phyloP scores from a whole-genome alignment of 1,140 invertebrate species.

The Acromyrmex charruanus region DNA sequence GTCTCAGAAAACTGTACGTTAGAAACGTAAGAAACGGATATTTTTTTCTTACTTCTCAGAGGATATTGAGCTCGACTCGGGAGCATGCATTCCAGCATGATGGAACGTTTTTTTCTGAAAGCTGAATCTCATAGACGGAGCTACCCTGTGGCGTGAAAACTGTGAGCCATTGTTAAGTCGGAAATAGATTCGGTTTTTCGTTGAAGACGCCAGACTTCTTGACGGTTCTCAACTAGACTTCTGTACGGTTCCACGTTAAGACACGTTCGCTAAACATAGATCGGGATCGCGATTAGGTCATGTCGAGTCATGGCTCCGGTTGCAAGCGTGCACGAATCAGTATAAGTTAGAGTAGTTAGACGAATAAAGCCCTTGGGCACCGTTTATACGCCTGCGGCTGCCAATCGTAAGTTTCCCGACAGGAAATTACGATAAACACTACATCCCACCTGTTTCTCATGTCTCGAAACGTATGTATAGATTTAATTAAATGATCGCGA shows the following conservation, averaged over 20 bases:
- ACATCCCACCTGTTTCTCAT: constrained; percentile 25
- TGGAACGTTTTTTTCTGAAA: background rate
- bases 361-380: constrained; percentile 13
- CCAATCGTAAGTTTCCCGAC: constrained; percentile 25
- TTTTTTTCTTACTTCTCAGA: background rate
- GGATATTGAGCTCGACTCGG: background rate
- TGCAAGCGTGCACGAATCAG: background rate
- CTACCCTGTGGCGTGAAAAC: constrained; percentile 74
- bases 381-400: background rate
- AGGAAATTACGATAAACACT: constrained; percentile 55
- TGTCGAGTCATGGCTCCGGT: constrained; percentile 10
- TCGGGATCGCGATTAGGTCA: constrained; percentile 42
- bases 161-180: constrained; percentile 82
- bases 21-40: background rate
- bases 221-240: constrained; percentile 32
- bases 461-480: constrained; percentile 3
- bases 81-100: background rate
- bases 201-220: constrained; percentile 46
- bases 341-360: constrained; percentile 3
- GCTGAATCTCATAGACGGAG: constrained; percentile 23
- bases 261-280: constrained; percentile 62
- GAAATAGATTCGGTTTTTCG: constrained; percentile 81
- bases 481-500: constrained; percentile 62
- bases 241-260: constrained; percentile 25
- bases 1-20: background rate